Conservation (phyloP, 2,888 invertebrate species). For the Tenthredo livida region DNA sequence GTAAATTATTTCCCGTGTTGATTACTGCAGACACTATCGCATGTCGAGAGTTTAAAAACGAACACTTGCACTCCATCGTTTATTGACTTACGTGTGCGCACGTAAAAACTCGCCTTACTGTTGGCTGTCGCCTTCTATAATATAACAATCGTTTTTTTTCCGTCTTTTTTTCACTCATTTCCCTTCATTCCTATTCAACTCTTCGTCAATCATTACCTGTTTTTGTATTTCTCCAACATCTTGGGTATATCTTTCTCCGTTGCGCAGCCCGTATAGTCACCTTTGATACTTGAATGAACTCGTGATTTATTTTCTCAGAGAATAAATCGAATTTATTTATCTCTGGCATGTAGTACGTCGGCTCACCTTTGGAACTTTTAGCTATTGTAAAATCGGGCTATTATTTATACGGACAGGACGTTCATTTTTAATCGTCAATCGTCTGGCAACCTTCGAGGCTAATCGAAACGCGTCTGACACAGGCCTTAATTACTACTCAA, state of each 20-base stretch:
- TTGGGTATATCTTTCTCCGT: not conserved
- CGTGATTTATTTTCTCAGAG: not conserved
- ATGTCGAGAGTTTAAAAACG: not conserved
- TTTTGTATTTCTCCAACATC: not conserved
- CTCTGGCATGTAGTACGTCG: not conserved
- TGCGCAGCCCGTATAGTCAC: not conserved
- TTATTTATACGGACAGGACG: not conserved
- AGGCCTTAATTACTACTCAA: not conserved
- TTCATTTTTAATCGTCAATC: not conserved
- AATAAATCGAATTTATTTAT: not conserved
- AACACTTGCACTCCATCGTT: no score
- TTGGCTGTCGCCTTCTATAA: no score
- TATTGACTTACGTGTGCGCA: no score
- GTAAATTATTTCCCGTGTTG: not conserved
- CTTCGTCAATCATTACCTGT: not conserved
- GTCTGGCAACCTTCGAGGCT: no score
- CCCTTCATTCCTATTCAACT: not conserved
- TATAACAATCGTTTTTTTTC: no score
- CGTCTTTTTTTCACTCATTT: not conserved
- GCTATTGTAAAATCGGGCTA: not conserved
- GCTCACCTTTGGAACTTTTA: not conserved
- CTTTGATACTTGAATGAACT: slow-evolving; percentile 8
- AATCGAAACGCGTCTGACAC: no score
- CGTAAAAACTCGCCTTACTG: no score
- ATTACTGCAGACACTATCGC: not conserved